Percentiles rank a stretch among this genome's conserved stretches.
These are phyloP conservation scores for Hiodon tergisus DNA, from an alignment of 2,113 vertebrate species.

Conservation along the genomic window DNA sequence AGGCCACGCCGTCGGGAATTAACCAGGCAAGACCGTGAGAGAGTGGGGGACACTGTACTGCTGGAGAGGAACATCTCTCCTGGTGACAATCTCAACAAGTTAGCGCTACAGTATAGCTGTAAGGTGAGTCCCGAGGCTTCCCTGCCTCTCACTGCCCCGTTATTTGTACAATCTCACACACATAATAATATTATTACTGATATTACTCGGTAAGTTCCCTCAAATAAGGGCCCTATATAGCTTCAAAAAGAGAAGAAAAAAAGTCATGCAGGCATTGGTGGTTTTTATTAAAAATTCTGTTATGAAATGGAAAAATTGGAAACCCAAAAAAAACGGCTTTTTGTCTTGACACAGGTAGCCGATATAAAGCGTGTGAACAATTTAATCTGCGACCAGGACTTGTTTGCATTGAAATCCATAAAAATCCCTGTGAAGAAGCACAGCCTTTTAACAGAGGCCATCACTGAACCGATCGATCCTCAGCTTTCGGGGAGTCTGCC, in stretches of 20 bases:
- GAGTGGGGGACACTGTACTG: slow-evolving; percentile 56
- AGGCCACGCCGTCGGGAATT: slow-evolving; percentile 57
- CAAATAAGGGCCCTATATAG: too few species aligned
- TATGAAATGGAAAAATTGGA: background rate
- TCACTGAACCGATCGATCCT: slow-evolving; percentile 37
- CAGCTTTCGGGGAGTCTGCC: background rate
- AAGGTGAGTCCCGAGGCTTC: slow-evolving; percentile 64
- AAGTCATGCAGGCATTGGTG: background rate
- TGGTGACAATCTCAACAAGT: slow-evolving; percentile 83
- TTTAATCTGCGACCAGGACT: slow-evolving; percentile 86
- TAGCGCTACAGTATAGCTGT: slow-evolving; percentile 90
- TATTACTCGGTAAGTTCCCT: background rate
- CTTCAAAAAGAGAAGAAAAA: too few species aligned
- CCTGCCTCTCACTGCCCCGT: background rate
- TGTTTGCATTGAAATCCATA: slow-evolving; percentile 83
- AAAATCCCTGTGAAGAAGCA: slow-evolving; percentile 85
- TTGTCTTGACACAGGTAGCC: slow-evolving; percentile 68
- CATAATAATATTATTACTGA: background rate
- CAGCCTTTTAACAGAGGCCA: slow-evolving; percentile 70
- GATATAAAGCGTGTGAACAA: slow-evolving; percentile 90
- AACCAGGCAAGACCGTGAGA: slow-evolving; percentile 38
- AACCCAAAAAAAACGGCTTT: slow-evolving; percentile 4
- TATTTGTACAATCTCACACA: background rate
- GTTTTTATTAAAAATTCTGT: background rate
- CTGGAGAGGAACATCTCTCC: slow-evolving; percentile 69